Base-by-base conservation (phyloP, 2,888 invertebrate species). In the Nezara viridula region DNA sequence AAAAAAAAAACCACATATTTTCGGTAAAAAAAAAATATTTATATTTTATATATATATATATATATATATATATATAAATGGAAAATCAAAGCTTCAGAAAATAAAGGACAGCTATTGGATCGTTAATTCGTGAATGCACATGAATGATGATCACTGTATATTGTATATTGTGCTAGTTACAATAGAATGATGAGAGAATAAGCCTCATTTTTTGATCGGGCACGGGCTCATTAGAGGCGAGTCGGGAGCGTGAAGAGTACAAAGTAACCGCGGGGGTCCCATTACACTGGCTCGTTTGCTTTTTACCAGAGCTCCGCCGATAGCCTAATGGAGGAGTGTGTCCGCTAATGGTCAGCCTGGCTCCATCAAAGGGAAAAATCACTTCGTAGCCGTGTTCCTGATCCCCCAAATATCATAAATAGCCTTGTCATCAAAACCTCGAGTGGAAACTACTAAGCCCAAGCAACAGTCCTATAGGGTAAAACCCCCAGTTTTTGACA, bases 201-300 rank as follows among this genome's bases (percentile, higher is more conserved):
- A 19, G 66, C 7, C 66, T 37, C 66, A 73, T 73, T 73, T 66
- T 73, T 73, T 73, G 27, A 73, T 73, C 32, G 32, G 37, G 7
- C 66, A 37, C 10, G 32, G 37, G 66, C 66, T 73, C 66, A 73
- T 73, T 73, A 73, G 66, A 60, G 60, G 5, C 19, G 19, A 19
- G 19, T 37, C 19, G 32, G 6, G 19, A 37, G 66, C 66, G 66
- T 21, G 32, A 37, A 37, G 66, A 32, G 66, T 37, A 73, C 66
- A 73, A 73, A 73, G 66, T 73, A 73, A 73, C 66, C 24, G 21
- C 66, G 66, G 66, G 66, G 66, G 66, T 32, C 37, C 37, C 37
- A 37, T 37, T 73, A 73, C 66, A 73, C 7, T 10, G 2, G 9
- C 66, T 73, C 32, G 66, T 73, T 73, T 73, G 32, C 66, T 73